Conservation (phyloP, 2,113 vertebrate genomes). For the Riparia riparia region DNA sequence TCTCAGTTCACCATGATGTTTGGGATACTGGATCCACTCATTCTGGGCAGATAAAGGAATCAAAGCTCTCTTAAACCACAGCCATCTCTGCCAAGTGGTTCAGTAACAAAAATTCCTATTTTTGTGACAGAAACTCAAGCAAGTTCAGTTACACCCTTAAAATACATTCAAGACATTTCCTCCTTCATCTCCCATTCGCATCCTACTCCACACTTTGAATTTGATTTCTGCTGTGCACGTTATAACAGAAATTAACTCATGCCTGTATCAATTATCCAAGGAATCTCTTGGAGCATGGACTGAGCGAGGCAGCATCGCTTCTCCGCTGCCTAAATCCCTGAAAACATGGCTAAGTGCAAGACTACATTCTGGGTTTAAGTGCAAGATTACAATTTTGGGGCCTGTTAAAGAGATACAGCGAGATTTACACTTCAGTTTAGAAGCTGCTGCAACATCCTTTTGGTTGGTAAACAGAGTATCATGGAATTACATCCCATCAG, state of each 20-base stretch:
- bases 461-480: not conserved
- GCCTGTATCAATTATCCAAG: not conserved
- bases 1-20: not conserved
- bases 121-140: not conserved
- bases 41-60: not conserved
- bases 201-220: not conserved
- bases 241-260: not conserved
- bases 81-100: not conserved
- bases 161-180: slow-evolving; percentile 39
- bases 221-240: not conserved
- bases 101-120: not conserved
- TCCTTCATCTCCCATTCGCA: not conserved
- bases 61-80: not conserved
- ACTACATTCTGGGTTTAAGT: slow-evolving; percentile 17
- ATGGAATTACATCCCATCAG: not conserved
- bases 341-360: slow-evolving; percentile 24
- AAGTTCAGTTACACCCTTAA: not conserved
- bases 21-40: not conserved
- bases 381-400: not conserved
- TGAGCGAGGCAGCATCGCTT: not conserved
- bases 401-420: not conserved
- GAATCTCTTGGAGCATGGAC: not conserved
- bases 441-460: not conserved
- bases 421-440: not conserved
- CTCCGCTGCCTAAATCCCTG: not conserved